Percentiles rank a stretch among this genome's conserved stretches.
Conservation (phyloP, 2,888 invertebrate genomes). For the Epinotia demarniana region DNA sequence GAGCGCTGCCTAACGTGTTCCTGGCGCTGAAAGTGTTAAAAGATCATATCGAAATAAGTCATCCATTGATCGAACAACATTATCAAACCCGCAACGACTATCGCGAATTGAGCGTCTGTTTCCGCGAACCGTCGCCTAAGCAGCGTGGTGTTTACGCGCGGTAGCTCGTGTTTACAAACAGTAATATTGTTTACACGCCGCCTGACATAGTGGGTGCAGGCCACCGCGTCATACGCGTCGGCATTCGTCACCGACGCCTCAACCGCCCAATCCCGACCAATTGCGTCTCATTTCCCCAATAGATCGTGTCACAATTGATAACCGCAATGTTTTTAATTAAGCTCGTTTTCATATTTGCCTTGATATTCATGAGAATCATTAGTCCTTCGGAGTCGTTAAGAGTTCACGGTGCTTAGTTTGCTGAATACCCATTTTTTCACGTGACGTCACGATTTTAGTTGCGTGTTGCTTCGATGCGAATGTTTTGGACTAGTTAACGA, state of each 20-base stretch:
- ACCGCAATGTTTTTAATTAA: constrained; percentile 24
- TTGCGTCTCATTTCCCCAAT: constrained; percentile 64
- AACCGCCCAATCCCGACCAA: constrained; percentile 69
- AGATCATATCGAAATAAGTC: neutral
- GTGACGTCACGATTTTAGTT: constrained; percentile 11
- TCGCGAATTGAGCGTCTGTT: constrained; percentile 55
- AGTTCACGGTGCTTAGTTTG: neutral
- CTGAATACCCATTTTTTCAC: neutral
- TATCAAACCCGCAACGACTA: constrained; percentile 49
- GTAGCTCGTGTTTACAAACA: constrained; percentile 79
- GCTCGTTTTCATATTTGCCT: constrained; percentile 11
- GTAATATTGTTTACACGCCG: constrained; percentile 72
- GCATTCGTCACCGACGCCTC: constrained; percentile 51
- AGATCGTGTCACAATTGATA: constrained; percentile 29
- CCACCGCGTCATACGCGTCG: constrained; percentile 59
- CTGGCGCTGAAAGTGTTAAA: too few relatives aligned
- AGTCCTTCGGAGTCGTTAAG: neutral
- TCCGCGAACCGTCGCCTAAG: constrained; percentile 70
- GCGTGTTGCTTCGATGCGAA: constrained; percentile 9
- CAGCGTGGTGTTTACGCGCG: constrained; percentile 77
- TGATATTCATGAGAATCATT: constrained; percentile 13
- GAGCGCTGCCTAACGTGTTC: too few relatives aligned
- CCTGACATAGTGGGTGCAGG: constrained; percentile 66
- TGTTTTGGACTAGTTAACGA: constrained; percentile 24
- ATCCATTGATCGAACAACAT: constrained; percentile 6